These are phyloP conservation scores for Rhabdomys pumilio DNA, from an alignment of 2,797 vertebrate species.

Conservation along the genomic window DNA sequence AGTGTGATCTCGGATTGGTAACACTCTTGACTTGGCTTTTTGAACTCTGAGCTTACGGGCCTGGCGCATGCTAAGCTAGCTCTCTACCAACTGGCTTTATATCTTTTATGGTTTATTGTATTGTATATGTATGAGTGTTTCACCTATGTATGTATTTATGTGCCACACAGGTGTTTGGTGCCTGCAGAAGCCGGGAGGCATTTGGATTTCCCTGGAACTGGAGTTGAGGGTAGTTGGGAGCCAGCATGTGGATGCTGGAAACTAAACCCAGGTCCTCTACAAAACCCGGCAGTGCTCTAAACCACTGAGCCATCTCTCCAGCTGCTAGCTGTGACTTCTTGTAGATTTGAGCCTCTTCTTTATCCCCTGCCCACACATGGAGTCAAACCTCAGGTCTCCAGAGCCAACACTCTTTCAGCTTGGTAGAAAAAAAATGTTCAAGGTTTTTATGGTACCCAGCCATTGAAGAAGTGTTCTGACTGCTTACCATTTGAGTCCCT, in stretches of 20 bases:
- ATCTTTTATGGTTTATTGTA: not conserved
- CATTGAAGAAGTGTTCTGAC: not conserved
- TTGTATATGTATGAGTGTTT: not conserved
- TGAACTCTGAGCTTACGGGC: not conserved
- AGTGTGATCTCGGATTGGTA: not conserved
- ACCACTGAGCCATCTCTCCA: not conserved
- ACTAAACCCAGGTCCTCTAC: too few species aligned
- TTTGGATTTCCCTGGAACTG: not conserved
- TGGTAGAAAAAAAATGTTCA: not conserved
- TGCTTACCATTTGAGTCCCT: too few species aligned
- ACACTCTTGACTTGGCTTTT: not conserved
- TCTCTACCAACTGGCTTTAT: not conserved
- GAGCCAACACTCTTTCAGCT: not conserved
- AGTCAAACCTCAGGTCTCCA: not conserved
- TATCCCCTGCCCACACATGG: not conserved
- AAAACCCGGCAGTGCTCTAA: not conserved
- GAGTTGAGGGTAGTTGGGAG: not conserved
- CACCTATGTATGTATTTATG: not conserved
- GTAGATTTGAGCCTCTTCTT: not conserved
- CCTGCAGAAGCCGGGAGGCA: not conserved
- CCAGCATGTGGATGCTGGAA: not conserved
- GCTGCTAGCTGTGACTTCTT: not conserved
- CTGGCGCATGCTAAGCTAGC: not conserved
- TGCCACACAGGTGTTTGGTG: not conserved
- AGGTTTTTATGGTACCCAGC: not conserved